These are phyloP conservation scores for Prenolepis imparis DNA, from an alignment of 2,888 invertebrate species.

Conservation along the genomic window DNA sequence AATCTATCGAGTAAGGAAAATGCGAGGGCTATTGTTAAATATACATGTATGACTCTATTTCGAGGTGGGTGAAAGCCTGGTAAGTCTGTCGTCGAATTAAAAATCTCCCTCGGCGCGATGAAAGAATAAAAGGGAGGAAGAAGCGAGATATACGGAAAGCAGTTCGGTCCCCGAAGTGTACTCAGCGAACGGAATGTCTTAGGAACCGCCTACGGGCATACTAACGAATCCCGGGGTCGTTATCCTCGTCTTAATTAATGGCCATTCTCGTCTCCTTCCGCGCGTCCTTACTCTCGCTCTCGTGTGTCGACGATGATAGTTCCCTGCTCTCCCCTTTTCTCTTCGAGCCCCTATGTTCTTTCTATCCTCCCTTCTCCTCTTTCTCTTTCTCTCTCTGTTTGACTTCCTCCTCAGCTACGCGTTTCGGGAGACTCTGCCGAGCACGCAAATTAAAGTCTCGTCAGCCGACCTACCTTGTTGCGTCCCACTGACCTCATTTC, in stretches of 20 bases:
- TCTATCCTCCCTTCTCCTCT: conserved; percentile 21
- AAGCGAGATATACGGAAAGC: conserved; percentile 23
- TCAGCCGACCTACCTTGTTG: conserved; percentile 65
- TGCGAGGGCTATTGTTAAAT: background rate
- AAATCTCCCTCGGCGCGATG: conserved; percentile 22
- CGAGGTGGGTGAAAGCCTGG: conserved; percentile 7
- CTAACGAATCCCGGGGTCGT: conserved; percentile 74
- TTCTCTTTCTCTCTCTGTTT: conserved; percentile 7
- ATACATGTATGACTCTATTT: conserved; percentile 47
- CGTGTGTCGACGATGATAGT: conserved; percentile 60
- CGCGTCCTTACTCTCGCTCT: conserved; percentile 72
- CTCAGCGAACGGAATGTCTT: conserved; percentile 63
- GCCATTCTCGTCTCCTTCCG: conserved; percentile 75
- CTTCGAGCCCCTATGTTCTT: background rate
- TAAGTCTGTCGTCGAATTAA: conserved; percentile 56
- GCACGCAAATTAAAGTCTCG: conserved; percentile 75
- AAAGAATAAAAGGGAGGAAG: background rate
- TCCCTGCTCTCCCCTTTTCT: background rate
- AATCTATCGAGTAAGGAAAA: background rate
- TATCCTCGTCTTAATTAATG: conserved; percentile 76
- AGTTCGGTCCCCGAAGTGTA: conserved; percentile 47
- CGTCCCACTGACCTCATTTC: conserved; percentile 82
- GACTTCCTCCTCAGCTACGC: conserved; percentile 33
- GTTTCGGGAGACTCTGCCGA: conserved; percentile 40
- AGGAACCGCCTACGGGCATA: conserved; percentile 69